Evolutionary conservation across 2,797 vertebrate genomes (phyloP), one percentile per base, ranked within the genome.

Genomic region (Nannoperca australis): DNA sequence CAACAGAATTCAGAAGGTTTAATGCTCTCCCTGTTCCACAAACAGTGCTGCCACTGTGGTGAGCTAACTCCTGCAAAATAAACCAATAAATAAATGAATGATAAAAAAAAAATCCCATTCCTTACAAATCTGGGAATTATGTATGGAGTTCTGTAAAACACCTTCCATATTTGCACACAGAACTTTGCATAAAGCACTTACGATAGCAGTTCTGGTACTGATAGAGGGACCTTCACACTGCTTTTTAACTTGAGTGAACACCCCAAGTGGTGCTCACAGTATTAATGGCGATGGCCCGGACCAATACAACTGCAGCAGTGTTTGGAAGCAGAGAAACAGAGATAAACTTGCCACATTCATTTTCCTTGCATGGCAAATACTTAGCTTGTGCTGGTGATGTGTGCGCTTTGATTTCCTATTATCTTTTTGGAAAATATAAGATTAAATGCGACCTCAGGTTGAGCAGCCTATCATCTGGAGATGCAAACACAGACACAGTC

Each of bases 331-430:
- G 56, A 73, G 81, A 70, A 91, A 84, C 76, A 74, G 74, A 85
- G 88, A 91, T 92, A 87, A 92, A 89, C 84, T 72, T 77, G 34
- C 17, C 47, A 70, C 79, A 90, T 92, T 88, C 40, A 77, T 87
- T 93, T 85, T 60, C 78, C 67, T 65, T 74, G 85, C 82, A 79
- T 78, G 80, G 78, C 73, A 86, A 89, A 83, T 66, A 77, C 87
- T 90, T 71, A 44, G 69, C 78, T 72, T 11, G 66, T 20, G 69
- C 76, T 7, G 42, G 61, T 49, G 73, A 81, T 49, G 61, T 44
- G 60, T 69, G 60, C 65, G 79, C 83, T 88, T 82, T 85, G 66
- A 76, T 87, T 85, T 88, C 70, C 77, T 72, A 85, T 85, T 86
- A 92, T 89, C 84, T 85, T 61, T 72, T 78, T 63, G 50, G 81